These are phyloP conservation scores for Zapus hudsonius DNA, from an alignment of 2,113 vertebrate species.

Conservation along the genomic window DNA sequence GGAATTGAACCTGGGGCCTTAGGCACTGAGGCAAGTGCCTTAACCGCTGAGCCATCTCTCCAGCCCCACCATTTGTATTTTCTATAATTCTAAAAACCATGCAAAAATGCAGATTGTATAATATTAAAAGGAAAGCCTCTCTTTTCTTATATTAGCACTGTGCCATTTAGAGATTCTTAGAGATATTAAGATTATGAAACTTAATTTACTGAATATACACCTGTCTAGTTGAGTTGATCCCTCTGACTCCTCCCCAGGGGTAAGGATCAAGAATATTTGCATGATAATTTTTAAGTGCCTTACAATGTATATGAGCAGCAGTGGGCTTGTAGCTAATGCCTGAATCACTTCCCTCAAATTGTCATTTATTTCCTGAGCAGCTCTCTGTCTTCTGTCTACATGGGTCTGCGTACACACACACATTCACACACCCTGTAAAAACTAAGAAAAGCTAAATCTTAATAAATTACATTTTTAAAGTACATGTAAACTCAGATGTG, in stretches of 20 bases:
- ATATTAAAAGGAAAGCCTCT: slow-evolving; percentile 28
- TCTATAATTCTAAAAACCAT: slow-evolving; percentile 32
- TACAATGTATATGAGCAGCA: neutral
- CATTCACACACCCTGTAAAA: neutral
- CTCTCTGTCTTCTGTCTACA: neutral
- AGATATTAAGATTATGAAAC: neutral
- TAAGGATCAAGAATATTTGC: slow-evolving; percentile 9
- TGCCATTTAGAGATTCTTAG: slow-evolving; percentile 48
- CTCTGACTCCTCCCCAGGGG: neutral
- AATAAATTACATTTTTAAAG: slow-evolving; percentile 42
- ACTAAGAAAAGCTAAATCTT: neutral
- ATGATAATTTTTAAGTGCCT: slow-evolving; percentile 7
- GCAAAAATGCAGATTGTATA: slow-evolving; percentile 20
- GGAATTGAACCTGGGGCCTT: no score
- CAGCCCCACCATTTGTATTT: no score
- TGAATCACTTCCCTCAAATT: neutral
- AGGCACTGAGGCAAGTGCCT: no score
- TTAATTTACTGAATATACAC: slow-evolving; percentile 28
- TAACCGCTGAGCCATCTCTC: no score
- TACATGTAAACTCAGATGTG: slow-evolving; percentile 25
- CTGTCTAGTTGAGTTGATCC: neutral
- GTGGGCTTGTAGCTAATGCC: neutral
- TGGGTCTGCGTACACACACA: neutral
- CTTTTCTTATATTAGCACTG: neutral
- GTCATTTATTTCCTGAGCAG: neutral